Evolutionary conservation across 2,888 invertebrate species (phyloP).

Genomic region (Rugalucina vietnamica): DNA sequence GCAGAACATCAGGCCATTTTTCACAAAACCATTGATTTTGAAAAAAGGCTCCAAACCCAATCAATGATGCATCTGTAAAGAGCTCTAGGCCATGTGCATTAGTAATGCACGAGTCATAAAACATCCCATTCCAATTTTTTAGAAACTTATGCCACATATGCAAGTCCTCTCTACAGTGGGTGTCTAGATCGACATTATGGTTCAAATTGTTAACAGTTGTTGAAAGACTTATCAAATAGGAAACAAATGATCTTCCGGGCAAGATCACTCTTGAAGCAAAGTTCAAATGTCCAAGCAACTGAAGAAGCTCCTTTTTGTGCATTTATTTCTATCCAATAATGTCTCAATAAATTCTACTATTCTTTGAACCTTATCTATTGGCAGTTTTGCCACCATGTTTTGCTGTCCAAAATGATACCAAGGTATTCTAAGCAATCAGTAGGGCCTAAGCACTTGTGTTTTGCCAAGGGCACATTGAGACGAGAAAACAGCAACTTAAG

Average conservation of each 20-base stretch:
- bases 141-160: not conserved
- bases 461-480: slow-evolving; percentile 43
- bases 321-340: not conserved
- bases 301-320: not conserved
- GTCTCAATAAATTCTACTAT: slow-evolving; percentile 9
- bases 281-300: not conserved
- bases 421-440: slow-evolving; percentile 39
- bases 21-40: too few species aligned
- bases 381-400: slow-evolving; percentile 43
- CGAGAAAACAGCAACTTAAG: slow-evolving; percentile 33
- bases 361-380: slow-evolving; percentile 33
- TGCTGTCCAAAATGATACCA: slow-evolving; percentile 56
- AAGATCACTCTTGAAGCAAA: not conserved
- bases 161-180: not conserved
- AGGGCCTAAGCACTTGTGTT: slow-evolving; percentile 48
- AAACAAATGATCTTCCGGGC: not conserved
- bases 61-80: not conserved
- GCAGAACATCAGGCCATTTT: too few species aligned
- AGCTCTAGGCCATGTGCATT: not conserved
- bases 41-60: not conserved
- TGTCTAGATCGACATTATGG: not conserved
- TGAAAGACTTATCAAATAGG: not conserved
- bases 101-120: not conserved
- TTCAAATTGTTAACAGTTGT: not conserved
- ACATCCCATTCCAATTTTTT: not conserved